A percentile compares a stretch with the other conserved stretches of the same genome.
These are phyloP conservation scores for Drosophila sturtevanti DNA, from an alignment of 1,140 invertebrate genomes.

Conservation along the genomic window DNA sequence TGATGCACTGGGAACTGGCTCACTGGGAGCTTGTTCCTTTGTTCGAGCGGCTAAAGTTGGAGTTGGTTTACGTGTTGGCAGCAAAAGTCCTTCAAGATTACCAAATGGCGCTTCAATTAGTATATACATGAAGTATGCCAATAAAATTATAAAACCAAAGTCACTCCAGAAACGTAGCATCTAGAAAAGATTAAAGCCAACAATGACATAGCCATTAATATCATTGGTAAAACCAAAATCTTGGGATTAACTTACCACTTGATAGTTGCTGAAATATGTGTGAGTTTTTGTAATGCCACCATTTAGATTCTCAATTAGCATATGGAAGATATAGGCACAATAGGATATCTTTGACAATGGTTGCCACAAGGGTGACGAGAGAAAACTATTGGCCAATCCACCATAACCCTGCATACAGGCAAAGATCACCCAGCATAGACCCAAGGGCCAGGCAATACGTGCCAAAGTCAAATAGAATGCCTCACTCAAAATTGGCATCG, in stretches of 20 bases:
- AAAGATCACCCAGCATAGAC: slow-evolving; percentile 87
- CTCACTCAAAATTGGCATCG: slow-evolving; percentile 74
- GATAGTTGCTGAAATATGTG: slow-evolving; percentile 68
- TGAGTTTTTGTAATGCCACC: slow-evolving; percentile 26
- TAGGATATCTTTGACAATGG: slow-evolving; percentile 83
- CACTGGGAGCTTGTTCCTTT: background rate
- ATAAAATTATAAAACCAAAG: slow-evolving; percentile 58
- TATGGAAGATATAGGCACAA: slow-evolving; percentile 84
- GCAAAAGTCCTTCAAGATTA: slow-evolving; percentile 38
- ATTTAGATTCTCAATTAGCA: slow-evolving; percentile 58
- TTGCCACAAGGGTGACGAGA: slow-evolving; percentile 84
- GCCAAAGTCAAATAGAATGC: slow-evolving; percentile 86
- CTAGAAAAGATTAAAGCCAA: slow-evolving; percentile 13
- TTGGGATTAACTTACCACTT: slow-evolving; percentile 52
- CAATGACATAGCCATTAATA: too few species aligned
- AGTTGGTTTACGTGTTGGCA: slow-evolving; percentile 24
- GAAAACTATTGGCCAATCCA: slow-evolving; percentile 84
- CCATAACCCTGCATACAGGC: slow-evolving; percentile 87
- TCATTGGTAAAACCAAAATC: background rate
- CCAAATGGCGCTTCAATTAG: slow-evolving; percentile 59
- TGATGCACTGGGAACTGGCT: background rate
- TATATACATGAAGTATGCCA: slow-evolving; percentile 46
- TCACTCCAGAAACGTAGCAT: slow-evolving; percentile 61
- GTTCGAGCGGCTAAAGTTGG: background rate
- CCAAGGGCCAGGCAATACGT: slow-evolving; percentile 85